These are phyloP conservation scores for Tangara arthus DNA, from an alignment of 2,797 vertebrate genomes.

Conservation along the genomic window DNA sequence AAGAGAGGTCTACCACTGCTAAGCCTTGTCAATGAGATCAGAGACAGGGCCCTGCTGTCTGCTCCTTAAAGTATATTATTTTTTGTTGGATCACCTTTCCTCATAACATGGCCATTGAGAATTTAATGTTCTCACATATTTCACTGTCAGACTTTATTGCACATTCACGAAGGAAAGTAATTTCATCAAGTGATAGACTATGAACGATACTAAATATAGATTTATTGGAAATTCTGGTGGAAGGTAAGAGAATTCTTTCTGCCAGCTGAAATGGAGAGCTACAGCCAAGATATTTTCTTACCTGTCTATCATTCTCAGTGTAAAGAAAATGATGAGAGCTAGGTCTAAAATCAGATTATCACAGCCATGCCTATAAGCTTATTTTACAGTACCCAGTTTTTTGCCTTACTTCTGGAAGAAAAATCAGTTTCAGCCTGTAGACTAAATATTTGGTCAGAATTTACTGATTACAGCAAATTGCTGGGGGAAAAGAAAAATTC, in stretches of 20 bases:
- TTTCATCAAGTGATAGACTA: constrained; percentile 52
- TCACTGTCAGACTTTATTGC: constrained; percentile 58
- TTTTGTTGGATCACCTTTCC: constrained; percentile 59
- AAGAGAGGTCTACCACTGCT: constrained; percentile 11
- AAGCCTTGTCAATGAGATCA: constrained; percentile 38
- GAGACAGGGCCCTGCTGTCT: not conserved
- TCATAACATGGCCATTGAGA: constrained; percentile 48
- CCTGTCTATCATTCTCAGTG: not conserved
- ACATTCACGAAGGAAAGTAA: constrained; percentile 36
- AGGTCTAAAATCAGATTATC: constrained; percentile 35
- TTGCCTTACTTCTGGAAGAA: not conserved
- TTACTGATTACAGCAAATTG: not conserved
- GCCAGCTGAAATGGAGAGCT: constrained; percentile 21
- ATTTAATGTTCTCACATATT: constrained; percentile 54
- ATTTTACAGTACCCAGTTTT: not conserved
- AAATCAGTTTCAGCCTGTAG: not conserved
- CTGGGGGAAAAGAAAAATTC: not conserved
- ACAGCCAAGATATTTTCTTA: constrained; percentile 42
- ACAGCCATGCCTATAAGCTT: not conserved
- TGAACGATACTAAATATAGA: constrained; percentile 51
- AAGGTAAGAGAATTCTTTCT: constrained; percentile 45
- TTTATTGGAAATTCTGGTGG: constrained; percentile 52
- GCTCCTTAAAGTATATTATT: constrained; percentile 43
- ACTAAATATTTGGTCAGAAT: not conserved
- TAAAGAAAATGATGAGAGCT: constrained; percentile 19